Conservation (phyloP, 92 coral and sea anemone species). For the Isaurus tuberculatus region DNA sequence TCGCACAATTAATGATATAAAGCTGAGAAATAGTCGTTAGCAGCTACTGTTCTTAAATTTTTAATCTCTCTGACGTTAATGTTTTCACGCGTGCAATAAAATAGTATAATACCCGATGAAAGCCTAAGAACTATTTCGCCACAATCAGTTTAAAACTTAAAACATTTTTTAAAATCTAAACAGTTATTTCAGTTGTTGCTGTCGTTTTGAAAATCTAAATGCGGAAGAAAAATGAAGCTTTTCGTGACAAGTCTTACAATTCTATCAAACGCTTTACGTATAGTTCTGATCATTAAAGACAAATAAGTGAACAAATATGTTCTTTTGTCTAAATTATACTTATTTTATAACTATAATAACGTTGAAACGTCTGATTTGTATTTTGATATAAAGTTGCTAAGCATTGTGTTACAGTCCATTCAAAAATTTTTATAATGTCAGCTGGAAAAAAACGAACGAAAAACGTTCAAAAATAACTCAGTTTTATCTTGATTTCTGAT, state of each 20-base stretch:
- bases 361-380: too few relatives aligned
- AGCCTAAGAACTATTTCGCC: neutral
- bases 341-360: too few relatives aligned
- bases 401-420: neutral
- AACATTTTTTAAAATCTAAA: neutral
- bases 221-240: neutral
- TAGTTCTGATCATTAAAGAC: too few relatives aligned
- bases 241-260: neutral
- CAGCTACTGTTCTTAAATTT: neutral
- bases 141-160: neutral
- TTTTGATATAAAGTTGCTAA: neutral
- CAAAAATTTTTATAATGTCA: neutral
- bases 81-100: neutral
- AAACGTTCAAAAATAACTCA: neutral
- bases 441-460: neutral
- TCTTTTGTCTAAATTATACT: too few relatives aligned
- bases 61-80: neutral
- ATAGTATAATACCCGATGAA: neutral
- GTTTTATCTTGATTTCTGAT: neutral
- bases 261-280: too few relatives aligned
- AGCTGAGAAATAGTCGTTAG: neutral
- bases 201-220: neutral
- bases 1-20: slow-evolving; percentile 7
- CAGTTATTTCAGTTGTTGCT: neutral
- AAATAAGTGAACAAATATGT: too few relatives aligned